phyloP scores from a whole-genome alignment of 2,797 vertebrate species.

The Aeoliscus strigatus region DNA sequence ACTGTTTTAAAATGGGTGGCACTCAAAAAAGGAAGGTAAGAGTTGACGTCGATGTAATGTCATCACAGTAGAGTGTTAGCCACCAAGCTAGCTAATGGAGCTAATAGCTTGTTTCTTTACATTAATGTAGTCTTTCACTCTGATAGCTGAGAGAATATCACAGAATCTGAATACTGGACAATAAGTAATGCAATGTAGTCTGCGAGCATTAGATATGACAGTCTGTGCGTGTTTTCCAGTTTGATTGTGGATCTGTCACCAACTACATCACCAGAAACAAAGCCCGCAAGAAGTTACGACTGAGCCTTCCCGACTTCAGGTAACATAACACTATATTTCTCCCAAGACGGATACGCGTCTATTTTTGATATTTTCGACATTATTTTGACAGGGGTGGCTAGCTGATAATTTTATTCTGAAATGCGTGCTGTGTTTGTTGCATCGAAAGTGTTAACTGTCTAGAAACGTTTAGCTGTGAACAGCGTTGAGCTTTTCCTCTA shows the following conservation, averaged over 20 bases:
- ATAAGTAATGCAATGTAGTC: background rate
- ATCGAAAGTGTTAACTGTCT: no score
- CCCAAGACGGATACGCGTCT: no score
- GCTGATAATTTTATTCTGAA: no score
- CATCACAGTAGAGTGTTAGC: background rate
- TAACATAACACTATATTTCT: no score
- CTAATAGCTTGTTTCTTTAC: slow-evolving; percentile 39
- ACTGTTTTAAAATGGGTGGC: slow-evolving; percentile 67
- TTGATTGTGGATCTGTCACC: slow-evolving; percentile 86
- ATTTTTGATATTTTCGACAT: no score
- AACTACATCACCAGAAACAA: slow-evolving; percentile 96
- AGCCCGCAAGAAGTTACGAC: slow-evolving; percentile 91
- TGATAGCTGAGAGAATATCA: no score
- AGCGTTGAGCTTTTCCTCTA: no score
- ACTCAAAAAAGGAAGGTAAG: slow-evolving; percentile 79
- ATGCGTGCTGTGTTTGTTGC: no score
- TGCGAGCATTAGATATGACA: background rate
- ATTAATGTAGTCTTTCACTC: no score
- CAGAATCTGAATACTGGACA: no score
- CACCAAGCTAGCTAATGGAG: slow-evolving; percentile 5
- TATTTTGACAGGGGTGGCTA: no score
- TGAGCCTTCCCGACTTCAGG: slow-evolving; percentile 95
- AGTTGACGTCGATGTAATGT: background rate
- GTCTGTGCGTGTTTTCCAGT: slow-evolving; percentile 65
- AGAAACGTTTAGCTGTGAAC: no score